These are phyloP conservation scores for Erebia palarica DNA, from an alignment of 2,888 invertebrate species.

Conservation along the genomic window DNA sequence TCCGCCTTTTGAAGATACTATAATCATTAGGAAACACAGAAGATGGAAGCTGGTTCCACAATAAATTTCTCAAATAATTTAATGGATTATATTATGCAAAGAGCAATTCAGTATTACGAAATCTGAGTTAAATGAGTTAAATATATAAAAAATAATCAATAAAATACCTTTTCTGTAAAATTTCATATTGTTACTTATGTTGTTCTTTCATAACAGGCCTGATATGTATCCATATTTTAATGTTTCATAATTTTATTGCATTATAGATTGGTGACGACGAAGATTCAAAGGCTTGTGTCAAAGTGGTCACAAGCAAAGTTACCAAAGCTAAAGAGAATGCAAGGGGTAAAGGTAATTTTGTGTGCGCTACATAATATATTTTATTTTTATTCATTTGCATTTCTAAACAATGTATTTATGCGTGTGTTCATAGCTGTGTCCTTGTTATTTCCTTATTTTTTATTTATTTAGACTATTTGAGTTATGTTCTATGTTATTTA, in stretches of 20 bases:
- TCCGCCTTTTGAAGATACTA: no score
- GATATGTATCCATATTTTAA: no score
- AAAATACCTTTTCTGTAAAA: no score
- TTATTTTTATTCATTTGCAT: slow-evolving; percentile 34
- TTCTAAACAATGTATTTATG: slow-evolving; percentile 41
- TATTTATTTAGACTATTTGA: not conserved
- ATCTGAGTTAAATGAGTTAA: no score
- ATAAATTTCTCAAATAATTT: no score
- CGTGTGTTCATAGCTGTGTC: slow-evolving; percentile 74
- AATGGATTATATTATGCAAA: no score
- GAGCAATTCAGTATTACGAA: no score
- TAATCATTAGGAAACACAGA: no score
- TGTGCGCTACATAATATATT: slow-evolving; percentile 28
- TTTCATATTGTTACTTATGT: no score
- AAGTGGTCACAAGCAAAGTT: slow-evolving; percentile 59
- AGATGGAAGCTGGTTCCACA: no score
- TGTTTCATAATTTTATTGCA: not conserved
- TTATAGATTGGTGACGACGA: slow-evolving; percentile 64
- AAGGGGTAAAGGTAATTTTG: slow-evolving; percentile 42
- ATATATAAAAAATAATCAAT: no score
- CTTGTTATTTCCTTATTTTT: slow-evolving; percentile 8
- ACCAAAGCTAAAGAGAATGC: slow-evolving; percentile 41
- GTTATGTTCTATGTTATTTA: not conserved
- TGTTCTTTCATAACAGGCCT: no score
- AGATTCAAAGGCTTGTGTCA: slow-evolving; percentile 58